These are phyloP conservation scores for Scaptomyza graminum DNA, from an alignment of 1,140 invertebrate species.

Conservation along the genomic window DNA sequence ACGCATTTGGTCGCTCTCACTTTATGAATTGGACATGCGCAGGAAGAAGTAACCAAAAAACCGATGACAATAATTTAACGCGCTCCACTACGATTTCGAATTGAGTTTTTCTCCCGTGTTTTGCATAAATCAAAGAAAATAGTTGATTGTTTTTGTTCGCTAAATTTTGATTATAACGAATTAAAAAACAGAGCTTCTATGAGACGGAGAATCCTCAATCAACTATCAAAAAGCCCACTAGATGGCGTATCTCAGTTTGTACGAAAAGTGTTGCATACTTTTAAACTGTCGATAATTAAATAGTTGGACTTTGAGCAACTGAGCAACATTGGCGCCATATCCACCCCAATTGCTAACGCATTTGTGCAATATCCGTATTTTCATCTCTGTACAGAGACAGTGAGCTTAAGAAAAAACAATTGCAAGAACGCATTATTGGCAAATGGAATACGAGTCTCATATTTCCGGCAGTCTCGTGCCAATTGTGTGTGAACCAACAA, in stretches of 20 bases:
- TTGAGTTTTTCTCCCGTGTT: not conserved
- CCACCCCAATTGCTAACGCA: slow-evolving; percentile 4
- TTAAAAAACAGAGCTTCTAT: no score
- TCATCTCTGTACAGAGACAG: not conserved
- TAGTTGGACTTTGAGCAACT: not conserved
- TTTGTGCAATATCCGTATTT: not conserved
- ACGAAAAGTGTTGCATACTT: not conserved
- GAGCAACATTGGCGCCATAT: slow-evolving; percentile 19
- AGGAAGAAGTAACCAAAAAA: slow-evolving; percentile 43
- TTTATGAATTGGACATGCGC: slow-evolving; percentile 67
- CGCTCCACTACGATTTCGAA: not conserved
- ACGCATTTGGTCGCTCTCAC: slow-evolving; percentile 41
- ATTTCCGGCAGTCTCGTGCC: slow-evolving; percentile 42
- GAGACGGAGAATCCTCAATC: no score
- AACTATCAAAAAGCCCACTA: slow-evolving; percentile 4
- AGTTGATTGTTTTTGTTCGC: no score
- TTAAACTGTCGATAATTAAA: not conserved
- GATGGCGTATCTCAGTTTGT: not conserved
- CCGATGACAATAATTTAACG: slow-evolving; percentile 36
- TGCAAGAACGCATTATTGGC: slow-evolving; percentile 30
- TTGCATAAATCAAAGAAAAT: not conserved
- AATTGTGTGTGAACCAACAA: slow-evolving; percentile 48
- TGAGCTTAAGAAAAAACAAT: not conserved
- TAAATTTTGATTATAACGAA: no score
- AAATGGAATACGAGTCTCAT: slow-evolving; percentile 18